Percentiles rank a stretch among this genome's conserved stretches.
Evolutionary conservation across 2,797 vertebrate species (phyloP).

Genomic region (Pseudochirops cupreus): DNA sequence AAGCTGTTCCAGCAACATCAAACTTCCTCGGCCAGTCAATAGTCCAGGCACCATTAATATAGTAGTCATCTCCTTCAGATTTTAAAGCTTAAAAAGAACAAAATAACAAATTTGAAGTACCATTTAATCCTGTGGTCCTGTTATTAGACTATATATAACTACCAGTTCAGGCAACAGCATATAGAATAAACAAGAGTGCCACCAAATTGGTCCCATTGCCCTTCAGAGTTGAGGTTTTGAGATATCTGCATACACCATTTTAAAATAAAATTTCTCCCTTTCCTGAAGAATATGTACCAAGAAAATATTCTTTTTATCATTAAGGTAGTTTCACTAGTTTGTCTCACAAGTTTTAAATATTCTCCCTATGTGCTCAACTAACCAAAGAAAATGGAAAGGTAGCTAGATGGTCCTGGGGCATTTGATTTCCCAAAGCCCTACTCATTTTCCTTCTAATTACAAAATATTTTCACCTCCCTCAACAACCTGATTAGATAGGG

Average conservation of each 20-base stretch:
- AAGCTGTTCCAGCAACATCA: constrained; percentile 96
- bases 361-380: neutral
- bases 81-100: constrained; percentile 92
- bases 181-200: neutral
- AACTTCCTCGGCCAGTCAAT: constrained; percentile 99
- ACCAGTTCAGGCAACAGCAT: neutral
- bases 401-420: neutral
- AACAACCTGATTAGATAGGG: neutral
- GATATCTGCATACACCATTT: constrained; percentile 34
- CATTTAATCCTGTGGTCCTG: constrained; percentile 51
- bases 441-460: neutral
- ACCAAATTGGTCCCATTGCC: constrained; percentile 32
- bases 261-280: neutral
- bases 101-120: constrained; percentile 78
- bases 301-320: constrained; percentile 24
- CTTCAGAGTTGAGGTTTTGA: constrained; percentile 27
- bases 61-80: constrained; percentile 96
- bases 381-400: constrained; percentile 10
- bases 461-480: neutral
- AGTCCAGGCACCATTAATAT: constrained; percentile 99
- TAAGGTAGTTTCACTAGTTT: constrained; percentile 14
- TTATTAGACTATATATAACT: constrained; percentile 30
- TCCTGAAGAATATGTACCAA: neutral
- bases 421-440: constrained; percentile 13
- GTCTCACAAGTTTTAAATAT: constrained; percentile 8